Percentiles rank a stretch among this genome's conserved stretches.
These are phyloP conservation scores for Schizotus pectinicornis DNA, from an alignment of 2,888 invertebrate genomes.

Conservation along the genomic window DNA sequence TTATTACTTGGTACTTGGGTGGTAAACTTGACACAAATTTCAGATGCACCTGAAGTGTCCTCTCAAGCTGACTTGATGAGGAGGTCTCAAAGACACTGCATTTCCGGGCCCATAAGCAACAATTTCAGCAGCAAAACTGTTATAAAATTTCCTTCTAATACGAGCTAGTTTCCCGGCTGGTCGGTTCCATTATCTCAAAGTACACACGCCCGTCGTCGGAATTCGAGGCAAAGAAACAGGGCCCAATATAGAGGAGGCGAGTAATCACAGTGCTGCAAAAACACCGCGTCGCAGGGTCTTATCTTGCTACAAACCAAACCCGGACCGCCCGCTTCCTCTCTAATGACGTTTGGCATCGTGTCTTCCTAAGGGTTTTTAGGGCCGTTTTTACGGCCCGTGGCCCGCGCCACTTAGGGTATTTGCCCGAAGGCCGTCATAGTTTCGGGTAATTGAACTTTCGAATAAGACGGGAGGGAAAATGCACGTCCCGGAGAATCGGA, in stretches of 20 bases:
- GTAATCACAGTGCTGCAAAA: conserved; percentile 14
- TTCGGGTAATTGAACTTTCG: conserved; percentile 16
- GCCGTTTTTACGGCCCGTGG: conserved; percentile 30
- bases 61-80: too few species aligned
- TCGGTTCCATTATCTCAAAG: conserved; percentile 7
- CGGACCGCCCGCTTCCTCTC: conserved; percentile 2
- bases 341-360: conserved; percentile 35
- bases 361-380: conserved; percentile 32
- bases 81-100: too few species aligned
- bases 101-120: too few species aligned
- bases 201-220: background rate
- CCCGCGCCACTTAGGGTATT: conserved; percentile 18
- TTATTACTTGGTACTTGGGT: too few species aligned
- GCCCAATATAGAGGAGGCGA: conserved; percentile 10
- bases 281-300: conserved; percentile 12
- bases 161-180: too few species aligned
- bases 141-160: too few species aligned
- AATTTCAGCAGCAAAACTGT: too few species aligned
- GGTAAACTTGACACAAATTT: too few species aligned
- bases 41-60: too few species aligned
- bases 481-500: conserved; percentile 3
- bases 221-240: conserved; percentile 9
- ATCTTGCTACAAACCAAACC: conserved; percentile 12
- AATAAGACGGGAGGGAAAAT: background rate
- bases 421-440: conserved; percentile 13